Evolutionary conservation across 1,140 invertebrate species (phyloP).

Genomic region (Prorops nasuta): DNA sequence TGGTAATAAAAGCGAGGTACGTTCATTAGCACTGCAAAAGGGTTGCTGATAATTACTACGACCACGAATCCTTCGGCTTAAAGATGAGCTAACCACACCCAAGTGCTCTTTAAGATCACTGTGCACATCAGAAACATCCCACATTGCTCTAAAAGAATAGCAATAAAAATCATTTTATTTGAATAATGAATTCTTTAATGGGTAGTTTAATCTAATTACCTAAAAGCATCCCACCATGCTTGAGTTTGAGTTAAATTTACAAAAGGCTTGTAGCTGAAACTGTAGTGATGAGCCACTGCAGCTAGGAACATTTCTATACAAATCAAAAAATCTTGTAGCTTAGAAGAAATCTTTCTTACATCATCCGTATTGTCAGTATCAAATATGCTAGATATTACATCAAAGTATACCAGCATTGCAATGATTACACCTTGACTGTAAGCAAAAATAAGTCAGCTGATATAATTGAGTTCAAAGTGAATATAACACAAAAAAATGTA

Average conservation of each 20-base stretch:
- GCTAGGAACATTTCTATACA: conserved; percentile 98
- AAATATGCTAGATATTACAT: conserved; percentile 71
- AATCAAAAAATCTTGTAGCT: conserved; percentile 92
- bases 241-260: conserved; percentile 57
- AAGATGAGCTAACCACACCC: conserved; percentile 77
- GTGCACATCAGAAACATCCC: conserved; percentile 91
- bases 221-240: conserved; percentile 62
- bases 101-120: conserved; percentile 90
- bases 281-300: conserved; percentile 91
- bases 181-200: background rate
- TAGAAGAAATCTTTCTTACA: conserved; percentile 70
- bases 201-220: conserved; percentile 27
- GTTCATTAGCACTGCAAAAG: conserved; percentile 58
- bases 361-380: conserved; percentile 64
- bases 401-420: conserved; percentile 78
- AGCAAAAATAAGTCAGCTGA: conserved; percentile 33
- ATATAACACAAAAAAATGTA: conserved; percentile 1
- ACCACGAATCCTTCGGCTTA: conserved; percentile 71
- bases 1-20: conserved; percentile 47
- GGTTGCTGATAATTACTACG: conserved; percentile 70
- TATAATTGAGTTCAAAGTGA: too few relatives aligned
- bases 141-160: conserved; percentile 73
- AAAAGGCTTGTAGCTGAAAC: conserved; percentile 89
- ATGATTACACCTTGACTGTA: conserved; percentile 89
- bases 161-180: background rate